phyloP scores from a whole-genome alignment of 1,140 invertebrate genomes.

The Augochlora pura region DNA sequence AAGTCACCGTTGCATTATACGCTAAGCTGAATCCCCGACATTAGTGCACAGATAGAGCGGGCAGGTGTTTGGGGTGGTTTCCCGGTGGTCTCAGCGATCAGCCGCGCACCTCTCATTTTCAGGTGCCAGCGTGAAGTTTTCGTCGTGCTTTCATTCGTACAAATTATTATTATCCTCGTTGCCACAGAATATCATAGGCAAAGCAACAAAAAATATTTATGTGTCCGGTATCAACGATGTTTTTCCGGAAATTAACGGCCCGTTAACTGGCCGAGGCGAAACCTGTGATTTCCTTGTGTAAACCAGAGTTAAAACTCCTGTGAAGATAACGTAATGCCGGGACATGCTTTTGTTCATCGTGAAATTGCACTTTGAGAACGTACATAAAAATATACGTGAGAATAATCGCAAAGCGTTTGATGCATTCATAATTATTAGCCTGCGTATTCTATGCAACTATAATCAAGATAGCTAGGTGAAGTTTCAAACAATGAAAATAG shows the following conservation, averaged over 20 bases:
- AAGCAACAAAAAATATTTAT: background rate
- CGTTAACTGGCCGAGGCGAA: background rate
- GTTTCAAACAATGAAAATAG: no score
- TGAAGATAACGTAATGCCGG: background rate
- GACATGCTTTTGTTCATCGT: no score
- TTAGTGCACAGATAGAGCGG: background rate
- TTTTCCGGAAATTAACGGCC: background rate
- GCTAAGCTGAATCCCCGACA: background rate
- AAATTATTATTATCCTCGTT: background rate
- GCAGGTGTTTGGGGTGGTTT: conserved; percentile 29
- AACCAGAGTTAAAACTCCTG: background rate
- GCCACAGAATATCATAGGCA: background rate
- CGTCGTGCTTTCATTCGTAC: background rate
- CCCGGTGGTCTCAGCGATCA: conserved; percentile 12
- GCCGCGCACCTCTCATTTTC: conserved; percentile 14
- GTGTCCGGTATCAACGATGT: background rate
- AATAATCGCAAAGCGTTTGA: no score
- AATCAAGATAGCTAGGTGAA: no score
- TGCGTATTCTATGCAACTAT: no score
- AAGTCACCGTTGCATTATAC: conserved; percentile 31
- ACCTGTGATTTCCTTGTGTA: background rate
- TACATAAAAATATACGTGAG: no score
- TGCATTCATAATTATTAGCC: no score
- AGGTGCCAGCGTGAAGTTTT: background rate
- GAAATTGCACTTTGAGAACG: no score